phyloP scores from a whole-genome alignment of 2,888 invertebrate genomes.

The Ferrisia virgata region DNA sequence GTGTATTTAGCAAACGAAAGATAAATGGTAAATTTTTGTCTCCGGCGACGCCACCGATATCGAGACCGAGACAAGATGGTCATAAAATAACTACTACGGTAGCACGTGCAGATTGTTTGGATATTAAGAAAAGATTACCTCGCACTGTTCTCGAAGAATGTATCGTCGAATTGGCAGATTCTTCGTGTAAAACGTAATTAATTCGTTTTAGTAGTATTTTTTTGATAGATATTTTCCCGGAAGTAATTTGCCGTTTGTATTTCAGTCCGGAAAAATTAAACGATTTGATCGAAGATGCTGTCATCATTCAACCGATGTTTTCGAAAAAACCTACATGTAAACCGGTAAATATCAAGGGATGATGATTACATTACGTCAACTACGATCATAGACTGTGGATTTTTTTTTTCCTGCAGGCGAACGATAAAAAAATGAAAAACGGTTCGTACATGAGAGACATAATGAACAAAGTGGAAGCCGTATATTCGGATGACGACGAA shows the following conservation, averaged over 20 bases:
- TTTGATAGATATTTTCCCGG: not conserved
- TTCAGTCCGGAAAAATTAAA: not conserved
- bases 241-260: not conserved
- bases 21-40: slow-evolving; percentile 31
- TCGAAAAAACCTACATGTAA: not conserved
- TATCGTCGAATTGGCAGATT: slow-evolving; percentile 49
- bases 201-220: not conserved
- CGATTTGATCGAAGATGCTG: not conserved
- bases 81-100: not conserved
- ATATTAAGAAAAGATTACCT: slow-evolving; percentile 48
- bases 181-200: slow-evolving; percentile 20
- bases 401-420: not conserved
- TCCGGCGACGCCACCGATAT: not conserved
- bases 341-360: not conserved
- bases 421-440: not conserved
- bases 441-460: slow-evolving; percentile 46
- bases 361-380: not conserved
- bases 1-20: slow-evolving; percentile 31
- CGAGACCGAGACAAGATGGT: not conserved
- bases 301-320: slow-evolving; percentile 35
- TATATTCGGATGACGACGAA: slow-evolving; percentile 50
- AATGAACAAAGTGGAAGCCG: slow-evolving; percentile 50
- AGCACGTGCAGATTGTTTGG: not conserved
- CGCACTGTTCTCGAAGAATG: slow-evolving; percentile 50
- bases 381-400: too few species aligned